Evolutionary conservation across 2,113 vertebrate species (phyloP), one percentile per base, ranked within the genome.

Genomic region (Erinaceus europaeus): DNA sequence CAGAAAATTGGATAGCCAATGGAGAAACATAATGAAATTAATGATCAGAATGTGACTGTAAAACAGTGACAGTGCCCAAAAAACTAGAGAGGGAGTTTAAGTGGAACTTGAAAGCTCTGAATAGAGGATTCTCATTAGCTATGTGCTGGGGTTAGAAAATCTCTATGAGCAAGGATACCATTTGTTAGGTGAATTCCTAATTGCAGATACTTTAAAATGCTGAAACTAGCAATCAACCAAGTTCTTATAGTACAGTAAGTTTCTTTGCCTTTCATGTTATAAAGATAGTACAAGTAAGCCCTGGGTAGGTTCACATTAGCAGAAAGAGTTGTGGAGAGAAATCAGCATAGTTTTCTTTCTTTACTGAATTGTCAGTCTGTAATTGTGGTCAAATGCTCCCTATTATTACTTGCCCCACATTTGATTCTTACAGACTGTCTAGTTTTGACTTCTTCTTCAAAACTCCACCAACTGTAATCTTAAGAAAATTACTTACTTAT

Each of bases 271-370:
- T 68, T 9, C 6, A 38, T 57, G 59, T 40, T 84, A 61, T 64
- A 55, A 25, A 32, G 21, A 75, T 78, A 67, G 72, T 72, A 83
- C 13, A 73, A 2, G 7, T 34, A 20, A 84, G 81, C 27, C 46
- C 53, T n/a, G 36, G 71, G 67, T 10, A 76, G 29, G 4, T 44
- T 32, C 68, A 25, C 21, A 21, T 40, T 42, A 67, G 80, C 50
- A 74, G 74, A 25, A 85, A 29, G 80, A 82, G 10, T 77, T 92
- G 67, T 61, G 91, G n/a, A n/a, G 67, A 67, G 71, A 73, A 64
- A 84, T 68, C 44, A 81, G 17, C 3, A 44, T 0, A 2, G 44
- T 77, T 62, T 79, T 40, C 20, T 73, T 90, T 21, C 25, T 32
- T 50, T 79, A 32, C 38, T 71, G 71, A 75, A 12, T 34, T 65